Conservation (phyloP, 2,888 invertebrate genomes). For the Eristalinus aeneus region DNA sequence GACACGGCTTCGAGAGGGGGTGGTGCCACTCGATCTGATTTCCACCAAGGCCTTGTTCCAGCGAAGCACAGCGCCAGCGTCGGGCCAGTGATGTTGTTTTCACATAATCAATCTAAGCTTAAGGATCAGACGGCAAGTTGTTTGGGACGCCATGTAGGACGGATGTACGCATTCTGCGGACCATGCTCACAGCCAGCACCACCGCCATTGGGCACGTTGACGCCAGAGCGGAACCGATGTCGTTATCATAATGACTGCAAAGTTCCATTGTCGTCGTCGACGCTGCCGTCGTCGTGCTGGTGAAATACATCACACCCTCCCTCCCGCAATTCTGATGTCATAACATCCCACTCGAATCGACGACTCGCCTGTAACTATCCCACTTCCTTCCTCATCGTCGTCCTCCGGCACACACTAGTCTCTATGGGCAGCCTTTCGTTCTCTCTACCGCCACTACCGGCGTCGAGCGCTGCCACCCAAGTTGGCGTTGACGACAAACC, state of each 20-base stretch:
- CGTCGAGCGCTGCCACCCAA: neutral
- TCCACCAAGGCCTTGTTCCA: slow-evolving; percentile 57
- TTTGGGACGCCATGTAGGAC: slow-evolving; percentile 51
- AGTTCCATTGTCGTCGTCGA: slow-evolving; percentile 53
- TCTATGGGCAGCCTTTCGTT: slow-evolving; percentile 24
- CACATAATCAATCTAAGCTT: slow-evolving; percentile 74
- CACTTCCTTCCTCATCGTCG: slow-evolving; percentile 37
- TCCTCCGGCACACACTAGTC: slow-evolving; percentile 33
- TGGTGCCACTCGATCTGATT: slow-evolving; percentile 58
- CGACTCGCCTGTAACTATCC: slow-evolving; percentile 27
- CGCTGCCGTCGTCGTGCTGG: slow-evolving; percentile 16
- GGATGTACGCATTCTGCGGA: slow-evolving; percentile 52
- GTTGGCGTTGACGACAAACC: slow-evolving; percentile 44
- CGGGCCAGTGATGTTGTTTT: slow-evolving; percentile 69
- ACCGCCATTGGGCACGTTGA: slow-evolving; percentile 52
- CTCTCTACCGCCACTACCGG: neutral
- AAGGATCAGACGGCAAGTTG: slow-evolving; percentile 72
- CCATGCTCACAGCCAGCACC: slow-evolving; percentile 29
- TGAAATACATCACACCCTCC: slow-evolving; percentile 24
- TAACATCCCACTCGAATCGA: slow-evolving; percentile 50
- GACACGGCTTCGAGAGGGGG: slow-evolving; percentile 2
- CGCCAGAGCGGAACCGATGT: slow-evolving; percentile 60
- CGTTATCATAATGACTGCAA: slow-evolving; percentile 68
- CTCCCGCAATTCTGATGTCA: slow-evolving; percentile 59
- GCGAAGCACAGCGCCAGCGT: slow-evolving; percentile 20